Base-by-base conservation (phyloP, 2,888 invertebrate species). In the Cyclophora punctaria region DNA sequence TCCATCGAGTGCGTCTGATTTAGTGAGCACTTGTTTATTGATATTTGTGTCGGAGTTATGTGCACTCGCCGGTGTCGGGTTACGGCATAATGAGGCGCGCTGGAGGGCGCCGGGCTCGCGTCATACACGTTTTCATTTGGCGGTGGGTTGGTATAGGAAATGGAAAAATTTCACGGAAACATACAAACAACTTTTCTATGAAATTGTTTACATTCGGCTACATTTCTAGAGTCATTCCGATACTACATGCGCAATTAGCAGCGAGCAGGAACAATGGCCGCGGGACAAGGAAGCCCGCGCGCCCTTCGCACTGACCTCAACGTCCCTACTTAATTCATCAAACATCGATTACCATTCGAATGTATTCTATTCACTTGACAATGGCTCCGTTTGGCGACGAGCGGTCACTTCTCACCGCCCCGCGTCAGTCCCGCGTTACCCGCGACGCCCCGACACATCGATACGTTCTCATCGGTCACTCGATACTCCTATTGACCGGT, bases 401-500 rank as follows among this genome's bases (percentile, higher is more conserved):
- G 73, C 79, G 76, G 75, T 73, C 71, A 69, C 65, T 72, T 64
- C 59, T 56, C 54, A 62, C 64, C 53, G 63, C 57, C 62, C 52
- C 6, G 5, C 7, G 3, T 58, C 56, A 56, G 51, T 60, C 66
- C 81, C 61, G 78, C 71, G 81, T 83, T 83, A 84, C 83, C 67
- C 70, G 60, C 59, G 67, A 77, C 81, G 72, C 64, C 62, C 57
- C 55, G 53, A 58, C 59, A 62, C 61, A 58, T 68, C 80, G 64
- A 80, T 83, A 83, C 78, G 81, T 82, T 82, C 79, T 73, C 69
- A 68, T 65, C 65, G 60, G 83, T 80, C 82, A 86, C 71, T 68
- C 67, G 84, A 86, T 80, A 83, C 71, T 68, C 67, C 63, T 59
- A 67, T 64, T 82, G 84, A 86, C 84, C 85, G 75, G 75, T 80